phyloP scores from a whole-genome alignment of 2,113 vertebrate species.

The Neopipo cinnamomea region DNA sequence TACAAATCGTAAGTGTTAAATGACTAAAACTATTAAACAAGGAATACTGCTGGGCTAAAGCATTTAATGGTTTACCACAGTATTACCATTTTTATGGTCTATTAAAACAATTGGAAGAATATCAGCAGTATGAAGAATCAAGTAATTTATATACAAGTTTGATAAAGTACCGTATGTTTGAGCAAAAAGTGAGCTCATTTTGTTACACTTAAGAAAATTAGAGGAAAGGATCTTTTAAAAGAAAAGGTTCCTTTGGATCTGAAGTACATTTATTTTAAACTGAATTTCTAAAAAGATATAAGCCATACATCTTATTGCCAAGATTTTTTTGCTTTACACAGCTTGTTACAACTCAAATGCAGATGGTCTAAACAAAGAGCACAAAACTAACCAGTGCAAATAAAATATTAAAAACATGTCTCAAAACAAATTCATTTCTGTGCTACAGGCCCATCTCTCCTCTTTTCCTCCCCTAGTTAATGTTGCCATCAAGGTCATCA shows the following conservation, averaged over 20 bases:
- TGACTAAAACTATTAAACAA: constrained; percentile 76
- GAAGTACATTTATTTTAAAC: not conserved
- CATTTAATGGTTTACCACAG: constrained; percentile 70
- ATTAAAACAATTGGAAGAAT: constrained; percentile 74
- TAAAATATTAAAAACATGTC: not conserved
- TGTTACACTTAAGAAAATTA: not conserved
- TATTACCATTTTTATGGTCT: constrained; percentile 77
- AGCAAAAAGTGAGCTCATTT: constrained; percentile 33
- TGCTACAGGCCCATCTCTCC: not conserved
- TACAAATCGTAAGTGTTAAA: constrained; percentile 74
- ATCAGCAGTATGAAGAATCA: constrained; percentile 68
- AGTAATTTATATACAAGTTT: constrained; percentile 71
- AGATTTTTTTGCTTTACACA: not conserved
- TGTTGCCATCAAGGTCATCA: not conserved
- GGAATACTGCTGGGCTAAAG: constrained; percentile 76
- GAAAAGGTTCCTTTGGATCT: not conserved
- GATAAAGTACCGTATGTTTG: constrained; percentile 61
- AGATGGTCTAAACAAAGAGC: not conserved
- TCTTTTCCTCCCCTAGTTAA: not conserved
- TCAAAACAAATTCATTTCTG: not conserved
- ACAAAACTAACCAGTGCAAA: not conserved
- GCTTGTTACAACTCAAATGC: not conserved
- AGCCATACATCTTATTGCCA: not conserved
- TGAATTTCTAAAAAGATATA: not conserved
- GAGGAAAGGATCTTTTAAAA: not conserved